Percentiles rank a stretch among this genome's conserved stretches.
Evolutionary conservation across 30 jellyfish, hydroid and myxozoan genomes (phyloP).

Genomic region (Aurelia aurita): DNA sequence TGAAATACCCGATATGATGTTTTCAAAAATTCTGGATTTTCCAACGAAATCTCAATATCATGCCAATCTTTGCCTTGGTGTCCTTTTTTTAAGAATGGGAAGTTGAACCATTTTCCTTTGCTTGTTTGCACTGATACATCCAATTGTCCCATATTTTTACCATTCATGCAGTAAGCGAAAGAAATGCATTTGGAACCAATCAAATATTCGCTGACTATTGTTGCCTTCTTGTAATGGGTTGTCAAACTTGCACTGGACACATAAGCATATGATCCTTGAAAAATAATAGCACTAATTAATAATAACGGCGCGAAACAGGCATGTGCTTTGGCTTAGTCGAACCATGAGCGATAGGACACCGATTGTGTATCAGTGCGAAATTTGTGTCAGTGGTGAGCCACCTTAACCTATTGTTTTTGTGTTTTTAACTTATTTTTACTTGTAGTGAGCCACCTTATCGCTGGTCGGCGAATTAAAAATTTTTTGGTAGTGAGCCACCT

Average conservation of each 20-base stretch:
- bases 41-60: conserved; percentile 39
- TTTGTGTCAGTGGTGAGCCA: too few species aligned
- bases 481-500: too few species aligned
- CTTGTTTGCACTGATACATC: conserved; percentile 15
- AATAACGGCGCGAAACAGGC: too few species aligned
- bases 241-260: conserved; percentile 18
- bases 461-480: too few species aligned
- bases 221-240: conserved; percentile 37
- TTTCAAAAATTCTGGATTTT: background rate
- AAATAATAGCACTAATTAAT: too few species aligned
- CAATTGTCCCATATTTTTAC: conserved; percentile 69
- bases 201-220: conserved; percentile 43
- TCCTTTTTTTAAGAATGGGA: conserved; percentile 38
- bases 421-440: too few species aligned
- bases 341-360: too few species aligned
- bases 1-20: conserved; percentile 19
- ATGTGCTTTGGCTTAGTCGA: too few species aligned
- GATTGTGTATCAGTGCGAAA: too few species aligned
- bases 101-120: conserved; percentile 14
- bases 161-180: conserved; percentile 72
- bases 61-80: conserved; percentile 89
- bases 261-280: conserved; percentile 47
- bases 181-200: conserved; percentile 73
- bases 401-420: too few species aligned
- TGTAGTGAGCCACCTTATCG: too few species aligned